phyloP scores from a whole-genome alignment of 2,888 invertebrate genomes.

The Drosophila mulleri region DNA sequence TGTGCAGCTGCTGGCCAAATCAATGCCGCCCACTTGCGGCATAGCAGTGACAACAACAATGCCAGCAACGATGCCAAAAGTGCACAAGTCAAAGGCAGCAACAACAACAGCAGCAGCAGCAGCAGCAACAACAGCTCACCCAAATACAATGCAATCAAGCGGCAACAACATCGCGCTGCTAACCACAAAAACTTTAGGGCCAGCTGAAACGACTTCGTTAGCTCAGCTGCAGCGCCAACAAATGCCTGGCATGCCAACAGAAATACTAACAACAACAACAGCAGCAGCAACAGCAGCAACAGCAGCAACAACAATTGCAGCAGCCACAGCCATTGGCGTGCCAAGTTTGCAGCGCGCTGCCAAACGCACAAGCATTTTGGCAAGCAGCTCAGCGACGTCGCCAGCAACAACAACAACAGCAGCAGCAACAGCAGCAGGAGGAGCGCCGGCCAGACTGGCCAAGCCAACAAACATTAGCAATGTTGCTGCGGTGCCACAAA shows the following conservation, averaged over 20 bases:
- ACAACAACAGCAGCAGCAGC: conserved; percentile 30
- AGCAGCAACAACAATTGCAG: conserved; percentile 19
- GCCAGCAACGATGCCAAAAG: conserved; percentile 57
- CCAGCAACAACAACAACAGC: conserved; percentile 24
- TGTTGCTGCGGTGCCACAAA: conserved; percentile 63
- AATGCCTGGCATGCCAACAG: conserved; percentile 68
- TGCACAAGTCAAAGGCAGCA: conserved; percentile 53
- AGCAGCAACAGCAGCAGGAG: conserved; percentile 21
- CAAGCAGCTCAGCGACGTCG: conserved; percentile 39
- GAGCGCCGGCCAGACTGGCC: conserved; percentile 31
- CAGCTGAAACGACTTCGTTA: conserved; percentile 78
- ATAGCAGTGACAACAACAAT: conserved; percentile 32
- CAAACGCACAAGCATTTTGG: conserved; percentile 60
- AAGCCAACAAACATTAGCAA: conserved; percentile 65
- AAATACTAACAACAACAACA: conserved; percentile 40
- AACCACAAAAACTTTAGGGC: conserved; percentile 75
- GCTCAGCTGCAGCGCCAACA: conserved; percentile 61
- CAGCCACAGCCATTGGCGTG: conserved; percentile 46
- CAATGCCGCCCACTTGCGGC: conserved; percentile 56
- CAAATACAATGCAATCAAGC: conserved; percentile 63
- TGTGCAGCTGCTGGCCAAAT: conserved; percentile 21
- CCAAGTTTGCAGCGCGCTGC: conserved; percentile 55
- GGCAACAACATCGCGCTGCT: conserved; percentile 59
- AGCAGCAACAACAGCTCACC: conserved; percentile 33
- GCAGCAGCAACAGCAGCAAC: conserved; percentile 30